Evolutionary conservation across 2,797 vertebrate species (phyloP), one percentile per base, ranked within the genome.

Genomic region (Sebastiscus albofasciatus): DNA sequence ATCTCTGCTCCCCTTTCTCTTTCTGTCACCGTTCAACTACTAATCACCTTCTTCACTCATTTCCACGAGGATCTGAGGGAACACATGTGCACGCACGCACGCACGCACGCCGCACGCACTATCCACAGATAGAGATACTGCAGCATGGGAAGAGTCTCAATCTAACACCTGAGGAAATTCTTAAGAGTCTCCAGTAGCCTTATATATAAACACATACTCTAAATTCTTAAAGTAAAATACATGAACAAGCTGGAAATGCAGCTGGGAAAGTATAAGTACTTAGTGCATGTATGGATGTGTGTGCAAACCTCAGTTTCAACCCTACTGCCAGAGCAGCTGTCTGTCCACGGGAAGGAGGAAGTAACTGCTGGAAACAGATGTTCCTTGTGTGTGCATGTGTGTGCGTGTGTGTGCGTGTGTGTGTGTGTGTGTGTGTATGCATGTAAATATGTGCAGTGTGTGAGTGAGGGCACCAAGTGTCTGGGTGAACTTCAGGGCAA

Each of bases 361-460:
- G 54, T 27, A 75, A 3, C n/a, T 59, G 66, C 26, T 73, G 58
- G 64, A 79, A 84, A 80, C 91, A 92, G 86, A 90, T 92, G 92
- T 77, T 87, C 60, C 55, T 42, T 46, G 39, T 60, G 66, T 58
- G 33, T 33, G 33, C 8, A 10, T 33, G 8, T 10, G 33, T 33
- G 31, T 33, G 31, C 3, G 3, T 69, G 69, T 66, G 76, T 72
- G 64, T 70, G 66, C 5, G 36, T 39, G 36, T 13, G 36, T 39
- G 36, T 39, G 13, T 39, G 36, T 39, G 13, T 13, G 36, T 42
- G 27, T 76, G 76, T 55, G 55, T 39, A 58, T 31, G 16, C 58
- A 76, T 74, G 69, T 26, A n/a, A 79, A 79, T 76, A 68, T 52
- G 36, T 75, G 67, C 42, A 16, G 11, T 12, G 68, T 73, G 67